These are phyloP conservation scores for Acomys russatus DNA, from an alignment of 2,797 vertebrate species.

Conservation along the genomic window DNA sequence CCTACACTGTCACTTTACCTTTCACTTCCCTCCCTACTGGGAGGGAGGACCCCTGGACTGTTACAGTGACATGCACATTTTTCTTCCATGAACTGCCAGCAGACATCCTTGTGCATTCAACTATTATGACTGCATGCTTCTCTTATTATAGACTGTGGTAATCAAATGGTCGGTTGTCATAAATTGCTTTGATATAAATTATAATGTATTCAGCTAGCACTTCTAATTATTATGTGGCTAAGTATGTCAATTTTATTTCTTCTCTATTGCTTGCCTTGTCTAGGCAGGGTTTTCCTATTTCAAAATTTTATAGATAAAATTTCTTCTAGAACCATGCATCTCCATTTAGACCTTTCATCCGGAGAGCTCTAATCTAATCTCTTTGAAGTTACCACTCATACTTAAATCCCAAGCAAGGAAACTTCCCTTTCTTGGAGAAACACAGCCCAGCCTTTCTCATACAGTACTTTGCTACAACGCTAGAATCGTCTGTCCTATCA, in stretches of 20 bases:
- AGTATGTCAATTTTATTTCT: neutral
- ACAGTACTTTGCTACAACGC: neutral
- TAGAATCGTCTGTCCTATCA: neutral
- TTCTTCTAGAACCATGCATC: neutral
- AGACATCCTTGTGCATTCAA: neutral
- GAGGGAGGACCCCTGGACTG: neutral
- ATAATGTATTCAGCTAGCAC: neutral
- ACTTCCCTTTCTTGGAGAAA: neutral
- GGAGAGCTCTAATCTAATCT: neutral
- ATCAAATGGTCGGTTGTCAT: neutral
- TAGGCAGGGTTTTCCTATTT: neutral
- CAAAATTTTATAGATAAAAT: neutral
- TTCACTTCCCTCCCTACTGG: neutral
- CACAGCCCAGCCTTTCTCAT: neutral
- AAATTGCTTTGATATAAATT: neutral
- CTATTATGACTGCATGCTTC: neutral
- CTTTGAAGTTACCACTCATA: neutral
- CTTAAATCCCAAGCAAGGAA: conserved; percentile 5
- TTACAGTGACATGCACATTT: neutral
- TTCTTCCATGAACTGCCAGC: neutral
- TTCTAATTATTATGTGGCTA: neutral
- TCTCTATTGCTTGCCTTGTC: neutral
- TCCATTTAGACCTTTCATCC: neutral
- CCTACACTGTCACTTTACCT: neutral
- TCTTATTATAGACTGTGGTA: neutral